phyloP scores from a whole-genome alignment of 2,113 vertebrate genomes.

The Eleginops maclovinus region DNA sequence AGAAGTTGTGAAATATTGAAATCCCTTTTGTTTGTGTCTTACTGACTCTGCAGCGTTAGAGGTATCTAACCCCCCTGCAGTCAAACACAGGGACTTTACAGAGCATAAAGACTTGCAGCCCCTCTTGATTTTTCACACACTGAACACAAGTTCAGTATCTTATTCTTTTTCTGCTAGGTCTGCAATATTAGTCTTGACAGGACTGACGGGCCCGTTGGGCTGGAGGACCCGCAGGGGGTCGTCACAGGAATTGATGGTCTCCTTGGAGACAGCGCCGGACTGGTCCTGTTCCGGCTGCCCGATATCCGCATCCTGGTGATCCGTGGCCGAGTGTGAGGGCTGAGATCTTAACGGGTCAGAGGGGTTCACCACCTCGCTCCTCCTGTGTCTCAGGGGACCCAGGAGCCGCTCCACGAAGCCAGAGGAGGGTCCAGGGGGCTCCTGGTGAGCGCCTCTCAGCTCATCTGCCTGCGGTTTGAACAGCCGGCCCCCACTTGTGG shows the following conservation, averaged over 20 bases:
- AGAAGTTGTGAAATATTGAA: not conserved
- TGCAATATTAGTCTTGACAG: slow-evolving; percentile 72
- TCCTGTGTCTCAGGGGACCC: slow-evolving; percentile 80
- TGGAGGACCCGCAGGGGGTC: slow-evolving; percentile 85
- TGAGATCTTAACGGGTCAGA: slow-evolving; percentile 84
- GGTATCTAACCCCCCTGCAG: not conserved
- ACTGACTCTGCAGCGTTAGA: not conserved
- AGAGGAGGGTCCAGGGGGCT: slow-evolving; percentile 73
- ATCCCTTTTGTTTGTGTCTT: not conserved
- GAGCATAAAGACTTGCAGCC: slow-evolving; percentile 3
- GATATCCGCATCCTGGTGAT: slow-evolving; percentile 38
- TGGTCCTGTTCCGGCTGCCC: slow-evolving; percentile 52
- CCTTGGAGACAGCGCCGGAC: slow-evolving; percentile 74
- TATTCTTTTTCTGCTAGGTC: slow-evolving; percentile 60
- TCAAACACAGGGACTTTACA: slow-evolving; percentile 6
- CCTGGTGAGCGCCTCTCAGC: slow-evolving; percentile 45
- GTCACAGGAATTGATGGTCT: slow-evolving; percentile 83
- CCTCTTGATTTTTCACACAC: slow-evolving; percentile 1
- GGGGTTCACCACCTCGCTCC: slow-evolving; percentile 83
- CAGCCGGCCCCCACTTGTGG: slow-evolving; percentile 76
- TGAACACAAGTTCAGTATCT: slow-evolving; percentile 19
- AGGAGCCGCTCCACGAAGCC: slow-evolving; percentile 79
- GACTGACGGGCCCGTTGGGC: slow-evolving; percentile 78
- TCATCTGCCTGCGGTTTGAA: slow-evolving; percentile 80
- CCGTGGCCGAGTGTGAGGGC: slow-evolving; percentile 40